Base-by-base conservation (phyloP, 2,113 vertebrate species). In the Murina feae region DNA sequence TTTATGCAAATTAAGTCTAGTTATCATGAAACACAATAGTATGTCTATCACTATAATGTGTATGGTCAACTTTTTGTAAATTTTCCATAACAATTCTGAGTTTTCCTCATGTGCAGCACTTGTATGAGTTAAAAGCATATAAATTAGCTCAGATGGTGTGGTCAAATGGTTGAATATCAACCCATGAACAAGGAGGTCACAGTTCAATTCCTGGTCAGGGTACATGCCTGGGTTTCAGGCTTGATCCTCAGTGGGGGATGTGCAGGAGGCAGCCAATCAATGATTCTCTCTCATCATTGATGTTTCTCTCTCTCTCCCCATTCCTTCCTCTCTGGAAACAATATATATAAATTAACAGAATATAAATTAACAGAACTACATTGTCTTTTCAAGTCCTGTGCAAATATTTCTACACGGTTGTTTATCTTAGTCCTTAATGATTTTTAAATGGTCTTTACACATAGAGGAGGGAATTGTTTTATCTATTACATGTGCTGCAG, bases 11-110 rank as follows among this genome's bases (percentile, higher is more conserved):
- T 96, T 72, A 94, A 74, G 53, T 37, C 91, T 95, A 86, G 96
- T 97, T 96, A 96, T 93, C 95, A 96, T 93, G 96, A 90, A 92
- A 89, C 92, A 96, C 90, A 96, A 94, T 90, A 96, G 92, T 90
- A 92, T 75, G 95, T 97, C 96, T 97, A 97, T 95, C 96, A 95
- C 87, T 90, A 49, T 51, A 91, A 93, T 21, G 68, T 97, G 95
- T 94, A 92, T 94, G 82, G 74, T 97, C 90, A 92, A 94, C 72
- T 94, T 94, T 78, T 65, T 85, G 12, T 91, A 91, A 94, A 87
- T 93, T 94, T 94, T 91, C 89, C 32, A 0, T 90, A 88, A 90
- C 49, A 72, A 28, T 90, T 89, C 87, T 86, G 71, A 94, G 93
- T 87, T 90, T 93, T 84, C 66, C 86, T 94, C 78, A n/a, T 49